Base-by-base conservation (phyloP, 2,888 invertebrate genomes). In the Calameuta filiformis region DNA sequence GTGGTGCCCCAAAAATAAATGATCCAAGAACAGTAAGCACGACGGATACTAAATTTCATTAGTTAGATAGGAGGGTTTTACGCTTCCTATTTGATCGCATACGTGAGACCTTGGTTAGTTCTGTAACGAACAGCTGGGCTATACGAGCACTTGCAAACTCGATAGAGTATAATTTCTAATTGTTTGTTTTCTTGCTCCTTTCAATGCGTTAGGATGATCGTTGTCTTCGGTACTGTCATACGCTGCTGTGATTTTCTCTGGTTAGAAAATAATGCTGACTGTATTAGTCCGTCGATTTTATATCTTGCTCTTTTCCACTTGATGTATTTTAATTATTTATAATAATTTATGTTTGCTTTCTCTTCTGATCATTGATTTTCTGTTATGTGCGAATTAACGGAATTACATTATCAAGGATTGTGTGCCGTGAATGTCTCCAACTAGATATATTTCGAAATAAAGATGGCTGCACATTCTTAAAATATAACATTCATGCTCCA, bases 1-100 rank as follows among this genome's bases (percentile, higher is more conserved):
- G 85, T 83, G 81, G 79, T 82, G 80, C 81, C 79, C 79, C 77
- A 82, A 84, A 83, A 85, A 85, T 86, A 86, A 86, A 82, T 81
- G 81, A 79, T 83, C 76, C 56, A 79, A 80, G 80, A 84, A 82
- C 79, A 73, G 76, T 81, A 81, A 75, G 76, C 75, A 76, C 68
- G 68, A 74, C 73, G 77, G 80, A 79, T 75, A 71, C 75, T 79
- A 73, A 76, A 73, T 75, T 77, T 77, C 78, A 81, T 79, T 75
- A 71, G 40, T 56, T 56, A 23, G 56, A 56, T 23, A 56, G 23
- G 9, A 23, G 23, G 1, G 23, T 56, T 23, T 56, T 23, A 23
- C 56, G 9, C 23, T 23, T 9, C 15, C 56, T 23, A 23, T 56
- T 56, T 23, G 23, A 23, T 56, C 56, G 9, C 56, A 56, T 56